Base-by-base conservation (phyloP, 1,140 invertebrate genomes). In the Drosophila oshimai region DNA sequence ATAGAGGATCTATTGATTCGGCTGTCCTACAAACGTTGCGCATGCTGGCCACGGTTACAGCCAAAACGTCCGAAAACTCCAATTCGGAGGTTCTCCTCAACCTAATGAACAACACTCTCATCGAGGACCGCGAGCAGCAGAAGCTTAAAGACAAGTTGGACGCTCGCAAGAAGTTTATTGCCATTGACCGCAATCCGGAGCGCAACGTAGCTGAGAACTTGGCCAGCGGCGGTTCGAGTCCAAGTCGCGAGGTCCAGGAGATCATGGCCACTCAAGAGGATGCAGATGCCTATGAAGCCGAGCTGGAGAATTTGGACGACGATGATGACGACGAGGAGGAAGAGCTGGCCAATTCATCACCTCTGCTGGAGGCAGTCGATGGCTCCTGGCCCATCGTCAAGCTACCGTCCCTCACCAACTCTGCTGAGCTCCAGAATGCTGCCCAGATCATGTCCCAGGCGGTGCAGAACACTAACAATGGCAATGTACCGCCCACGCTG, bases 181-280 rank as follows among this genome's bases (percentile, higher is more conserved):
- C 88, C 4, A 90, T 90, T 15, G 84, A 89, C 44, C 69, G 74
- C 12, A 90, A 90, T 79, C 75, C 84, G 4, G 86, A 74, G 10
- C 77, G 86, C 3, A 89, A 80, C 69, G 46, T 67, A 5, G 74
- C 55, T 6, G 89, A 89, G n/a, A 88, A 81, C 29, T 53, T 80
- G 91, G 89, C 65, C 91, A 93, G 89, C 90, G 95, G 95, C 5
- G 95, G 95, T 20, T 96, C 95, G 31, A 96, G 95, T 89, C 96
- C 97, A 5, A 97, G 96, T 70, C 93, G 96, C 55, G 96, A 98
- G 91, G 96, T 98, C 1, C 93, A 95, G 83, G 95, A 96, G 90
- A 96, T 96, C 42, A 88, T 96, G 53, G 94, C 94, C 9, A 91
- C 94, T 17, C 93, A 92, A 29, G 93, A 94, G 9, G 86, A 89